Percentiles rank a stretch among this genome's conserved stretches.
phyloP scores from a whole-genome alignment of 2,888 invertebrate species.

The Drosophila nigricruria region DNA sequence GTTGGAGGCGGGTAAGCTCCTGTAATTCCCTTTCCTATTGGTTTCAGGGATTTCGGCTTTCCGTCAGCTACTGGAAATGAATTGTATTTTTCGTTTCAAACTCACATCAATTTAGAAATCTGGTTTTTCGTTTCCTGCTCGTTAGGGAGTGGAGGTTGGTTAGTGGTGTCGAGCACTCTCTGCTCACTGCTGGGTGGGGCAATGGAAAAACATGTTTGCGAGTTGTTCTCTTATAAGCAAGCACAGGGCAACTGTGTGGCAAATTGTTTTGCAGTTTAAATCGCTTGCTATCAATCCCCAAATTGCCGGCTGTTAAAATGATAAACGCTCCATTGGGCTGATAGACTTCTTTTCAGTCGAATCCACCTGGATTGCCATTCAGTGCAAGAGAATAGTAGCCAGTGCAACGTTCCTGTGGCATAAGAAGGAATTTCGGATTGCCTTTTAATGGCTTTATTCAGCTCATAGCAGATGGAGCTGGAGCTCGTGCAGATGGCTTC shows the following conservation, averaged over 20 bases:
- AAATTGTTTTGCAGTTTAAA: constrained; percentile 72
- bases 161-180: constrained; percentile 1
- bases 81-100: constrained; percentile 45
- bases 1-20: constrained; percentile 12
- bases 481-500: neutral
- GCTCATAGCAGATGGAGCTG: neutral
- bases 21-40: constrained; percentile 14
- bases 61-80: constrained; percentile 39
- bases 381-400: neutral
- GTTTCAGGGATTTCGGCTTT: constrained; percentile 9
- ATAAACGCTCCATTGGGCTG: constrained; percentile 57
- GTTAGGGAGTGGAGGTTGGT: neutral
- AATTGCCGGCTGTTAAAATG: constrained; percentile 73
- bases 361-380: constrained; percentile 24
- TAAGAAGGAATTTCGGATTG: constrained; percentile 6
- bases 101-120: constrained; percentile 54
- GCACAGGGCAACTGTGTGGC: constrained; percentile 4
- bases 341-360: constrained; percentile 30
- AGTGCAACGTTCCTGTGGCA: constrained; percentile 27
- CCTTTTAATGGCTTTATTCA: constrained; percentile 11
- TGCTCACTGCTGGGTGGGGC: constrained; percentile 6
- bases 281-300: constrained; percentile 64
- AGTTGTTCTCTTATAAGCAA: constrained; percentile 5
- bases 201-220: constrained; percentile 38
- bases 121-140: constrained; percentile 26